A percentile compares a stretch with the other conserved stretches of the same genome.
These are phyloP conservation scores for Prunella fulvescens DNA, from an alignment of 2,113 vertebrate genomes.

Conservation along the genomic window DNA sequence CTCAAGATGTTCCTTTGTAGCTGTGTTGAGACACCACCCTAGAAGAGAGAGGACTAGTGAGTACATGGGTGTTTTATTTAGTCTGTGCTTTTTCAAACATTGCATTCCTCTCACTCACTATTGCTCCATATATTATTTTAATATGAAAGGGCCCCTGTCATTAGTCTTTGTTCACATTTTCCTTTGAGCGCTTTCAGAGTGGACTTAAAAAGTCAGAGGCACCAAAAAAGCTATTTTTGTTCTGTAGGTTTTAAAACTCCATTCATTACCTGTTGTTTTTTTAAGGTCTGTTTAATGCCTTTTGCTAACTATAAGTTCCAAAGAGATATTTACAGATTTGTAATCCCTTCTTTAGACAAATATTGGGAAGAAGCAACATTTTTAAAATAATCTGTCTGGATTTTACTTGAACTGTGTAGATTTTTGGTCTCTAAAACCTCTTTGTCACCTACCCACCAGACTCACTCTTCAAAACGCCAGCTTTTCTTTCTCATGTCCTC, in stretches of 20 bases:
- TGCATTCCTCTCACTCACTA: constrained; percentile 65
- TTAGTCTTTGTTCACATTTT: constrained; percentile 69
- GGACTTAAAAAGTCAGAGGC: constrained; percentile 39
- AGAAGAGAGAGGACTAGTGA: constrained; percentile 40
- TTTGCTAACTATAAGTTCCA: constrained; percentile 62
- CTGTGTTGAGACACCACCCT: constrained; percentile 54
- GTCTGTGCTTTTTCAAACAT: constrained; percentile 59
- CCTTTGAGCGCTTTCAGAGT: constrained; percentile 62
- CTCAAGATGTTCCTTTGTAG: constrained; percentile 55
- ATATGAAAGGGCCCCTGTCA: constrained; percentile 71
- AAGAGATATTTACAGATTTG: constrained; percentile 51
- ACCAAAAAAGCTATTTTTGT: constrained; percentile 66
- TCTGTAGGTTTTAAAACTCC: constrained; percentile 51
- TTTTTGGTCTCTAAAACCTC: background rate
- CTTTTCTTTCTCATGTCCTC: background rate
- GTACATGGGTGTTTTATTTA: constrained; percentile 71
- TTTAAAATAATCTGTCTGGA: constrained; percentile 43
- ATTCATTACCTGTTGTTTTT: constrained; percentile 70
- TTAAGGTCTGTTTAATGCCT: constrained; percentile 61
- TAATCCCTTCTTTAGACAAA: constrained; percentile 64
- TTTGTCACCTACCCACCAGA: background rate
- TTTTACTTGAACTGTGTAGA: constrained; percentile 24
- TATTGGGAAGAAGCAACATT: constrained; percentile 31
- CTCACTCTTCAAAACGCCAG: background rate
- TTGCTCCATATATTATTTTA: constrained; percentile 71